Percentiles rank a stretch among this genome's conserved stretches.
These are phyloP conservation scores for Nipponia nippon DNA, from an alignment of 2,113 vertebrate genomes.

Conservation along the genomic window DNA sequence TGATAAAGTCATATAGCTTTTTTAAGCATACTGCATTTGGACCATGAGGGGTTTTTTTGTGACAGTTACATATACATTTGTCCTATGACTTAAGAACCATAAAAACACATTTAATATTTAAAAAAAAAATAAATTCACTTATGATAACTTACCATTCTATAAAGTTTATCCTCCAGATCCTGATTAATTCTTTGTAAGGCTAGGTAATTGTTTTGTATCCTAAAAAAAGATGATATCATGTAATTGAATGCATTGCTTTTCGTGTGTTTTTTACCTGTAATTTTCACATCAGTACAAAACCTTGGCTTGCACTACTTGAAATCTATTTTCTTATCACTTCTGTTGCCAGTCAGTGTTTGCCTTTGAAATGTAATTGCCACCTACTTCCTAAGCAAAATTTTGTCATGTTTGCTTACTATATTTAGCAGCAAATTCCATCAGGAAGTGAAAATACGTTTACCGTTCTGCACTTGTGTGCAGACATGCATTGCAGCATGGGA, in stretches of 20 bases:
- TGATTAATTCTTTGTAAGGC: slow-evolving; percentile 96
- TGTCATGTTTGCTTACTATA: neutral
- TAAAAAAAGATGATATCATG: slow-evolving; percentile 63
- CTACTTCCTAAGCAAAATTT: neutral
- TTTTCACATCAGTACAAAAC: slow-evolving; percentile 15
- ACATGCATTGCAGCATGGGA: neutral
- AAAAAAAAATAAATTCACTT: neutral
- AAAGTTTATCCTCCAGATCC: slow-evolving; percentile 94
- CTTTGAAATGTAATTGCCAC: slow-evolving; percentile 16
- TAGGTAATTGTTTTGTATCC: slow-evolving; percentile 95
- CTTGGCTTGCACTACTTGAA: neutral
- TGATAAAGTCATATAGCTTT: neutral
- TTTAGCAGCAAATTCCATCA: neutral
- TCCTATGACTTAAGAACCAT: neutral
- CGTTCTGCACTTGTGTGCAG: neutral
- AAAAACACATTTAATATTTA: neutral
- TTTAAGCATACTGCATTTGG: neutral
- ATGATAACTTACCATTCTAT: slow-evolving; percentile 83
- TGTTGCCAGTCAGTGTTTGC: neutral
- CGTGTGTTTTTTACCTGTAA: neutral
- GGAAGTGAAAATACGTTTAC: neutral
- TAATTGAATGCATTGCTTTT: neutral
- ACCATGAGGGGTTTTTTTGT: neutral
- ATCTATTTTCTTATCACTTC: slow-evolving; percentile 10
- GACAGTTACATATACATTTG: neutral